Percentiles rank a stretch among this genome's conserved stretches.
Evolutionary conservation across 1,140 invertebrate species (phyloP).

Genomic region (Drosophila bipectinata): DNA sequence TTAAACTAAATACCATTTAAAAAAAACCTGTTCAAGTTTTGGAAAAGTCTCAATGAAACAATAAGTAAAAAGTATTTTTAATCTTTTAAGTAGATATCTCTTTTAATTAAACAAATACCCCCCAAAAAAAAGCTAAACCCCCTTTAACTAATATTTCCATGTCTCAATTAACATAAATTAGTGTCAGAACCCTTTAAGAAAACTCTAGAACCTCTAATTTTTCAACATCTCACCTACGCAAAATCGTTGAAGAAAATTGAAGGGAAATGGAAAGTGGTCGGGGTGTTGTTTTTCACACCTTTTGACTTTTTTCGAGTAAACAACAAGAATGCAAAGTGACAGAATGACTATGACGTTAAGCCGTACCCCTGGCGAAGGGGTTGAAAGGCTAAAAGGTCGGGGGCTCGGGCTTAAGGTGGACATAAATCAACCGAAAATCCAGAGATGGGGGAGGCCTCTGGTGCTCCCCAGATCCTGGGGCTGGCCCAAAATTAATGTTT

Average conservation of each 20-base stretch:
- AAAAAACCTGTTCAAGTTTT: not conserved
- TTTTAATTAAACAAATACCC: too few relatives aligned
- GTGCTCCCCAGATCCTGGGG: not conserved
- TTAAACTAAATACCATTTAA: not conserved
- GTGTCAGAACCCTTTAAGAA: not conserved
- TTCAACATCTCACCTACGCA: conserved; percentile 6
- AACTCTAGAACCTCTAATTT: not conserved
- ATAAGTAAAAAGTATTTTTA: not conserved
- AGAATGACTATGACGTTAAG: conserved; percentile 50
- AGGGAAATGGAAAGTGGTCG: not conserved
- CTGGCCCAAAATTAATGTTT: conserved; percentile 57
- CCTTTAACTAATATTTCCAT: not conserved
- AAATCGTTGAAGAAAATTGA: not conserved
- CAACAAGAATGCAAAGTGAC: conserved; percentile 74
- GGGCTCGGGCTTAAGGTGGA: not conserved
- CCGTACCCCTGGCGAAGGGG: conserved; percentile 6
- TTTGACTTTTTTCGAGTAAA: conserved; percentile 62
- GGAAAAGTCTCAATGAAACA: not conserved
- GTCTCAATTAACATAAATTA: not conserved
- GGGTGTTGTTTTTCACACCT: conserved; percentile 48
- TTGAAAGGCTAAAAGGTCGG: conserved; percentile 20
- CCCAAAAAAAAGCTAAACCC: not conserved
- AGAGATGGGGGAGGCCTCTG: not conserved
- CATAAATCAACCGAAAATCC: conserved; percentile 27
- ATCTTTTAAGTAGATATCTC: too few relatives aligned